Base-by-base conservation (phyloP, 2,888 invertebrate species). In the Cryptus viduatorius region DNA sequence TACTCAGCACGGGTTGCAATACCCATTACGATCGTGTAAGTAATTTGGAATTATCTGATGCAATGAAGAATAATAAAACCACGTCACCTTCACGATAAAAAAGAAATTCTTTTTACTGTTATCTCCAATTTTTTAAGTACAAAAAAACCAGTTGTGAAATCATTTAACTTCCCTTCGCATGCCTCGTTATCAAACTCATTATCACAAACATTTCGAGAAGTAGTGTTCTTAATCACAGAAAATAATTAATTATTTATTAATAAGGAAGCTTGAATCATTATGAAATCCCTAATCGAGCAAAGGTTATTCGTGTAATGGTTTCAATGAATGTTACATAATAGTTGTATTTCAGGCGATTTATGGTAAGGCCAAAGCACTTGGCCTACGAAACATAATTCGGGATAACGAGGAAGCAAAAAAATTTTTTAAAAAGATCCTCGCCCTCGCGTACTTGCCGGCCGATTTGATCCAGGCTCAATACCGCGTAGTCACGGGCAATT, bases 1-100 rank as follows among this genome's bases (percentile, higher is more conserved):
- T 75, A n/a, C 75, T 44, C 14, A 59, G 56, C 24, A 56, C 73
- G 12, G 80, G 73, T 4, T 80, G 80, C 44, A 80, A 80, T 14
- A 65, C 53, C 10, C 80, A 80, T 44, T 56, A 67, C 29, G 73
- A 73, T 46, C 46, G 72, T 4, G 72, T 73, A 73, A 16, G 59
- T 59, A 16, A 1, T 31, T 64, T 50, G 4, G 19, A 44, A n/a
- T n/a, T 48, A 10, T 48, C 59, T 61, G 14, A 14, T 50, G 3
- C 14, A 4, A 50, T 50, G 10, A 50, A 31, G 29, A 19, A 3
- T 14, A 75, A 75, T 14, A 12, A 12, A 44, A 44, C 8, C 44
- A 44, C 12, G 44, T 10, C 44, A 12, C 7, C 44, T 44, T 7
- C 12, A 44, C 12, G 12, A 44, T 44, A 44, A 44, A 44, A 44